Evolutionary conservation across 2,888 invertebrate species (phyloP).

Genomic region (Pimpla rufipes): DNA sequence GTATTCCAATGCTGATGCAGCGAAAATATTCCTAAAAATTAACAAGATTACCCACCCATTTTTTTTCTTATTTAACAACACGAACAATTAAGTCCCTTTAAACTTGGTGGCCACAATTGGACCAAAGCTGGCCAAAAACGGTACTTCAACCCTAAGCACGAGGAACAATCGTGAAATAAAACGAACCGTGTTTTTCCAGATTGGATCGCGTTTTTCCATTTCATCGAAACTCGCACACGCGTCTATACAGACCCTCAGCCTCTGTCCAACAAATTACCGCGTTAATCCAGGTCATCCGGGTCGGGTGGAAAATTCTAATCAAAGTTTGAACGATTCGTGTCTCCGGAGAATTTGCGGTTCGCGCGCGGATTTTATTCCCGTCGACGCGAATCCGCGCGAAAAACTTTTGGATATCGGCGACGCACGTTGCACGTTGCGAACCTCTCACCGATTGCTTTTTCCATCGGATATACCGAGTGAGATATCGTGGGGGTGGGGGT

Average conservation of each 20-base stretch:
- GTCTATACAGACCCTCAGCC: conserved; percentile 18
- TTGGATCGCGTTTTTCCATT: conserved; percentile 17
- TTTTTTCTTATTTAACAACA: too few relatives aligned
- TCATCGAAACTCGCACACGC: too few relatives aligned
- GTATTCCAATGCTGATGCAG: too few relatives aligned
- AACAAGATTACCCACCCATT: too few relatives aligned
- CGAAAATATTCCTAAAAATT: too few relatives aligned
- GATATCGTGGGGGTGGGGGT: too few relatives aligned
- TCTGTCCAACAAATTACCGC: conserved; percentile 44
- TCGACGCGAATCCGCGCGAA: neutral
- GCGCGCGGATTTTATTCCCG: neutral
- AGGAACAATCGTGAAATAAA: conserved; percentile 16
- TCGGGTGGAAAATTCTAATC: conserved; percentile 44
- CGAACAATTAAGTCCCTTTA: too few relatives aligned
- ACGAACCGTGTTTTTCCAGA: conserved; percentile 50
- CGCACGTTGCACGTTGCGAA: neutral
- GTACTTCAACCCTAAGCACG: too few relatives aligned
- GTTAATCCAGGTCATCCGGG: neutral
- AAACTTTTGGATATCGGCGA: conserved; percentile 43
- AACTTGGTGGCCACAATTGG: too few relatives aligned
- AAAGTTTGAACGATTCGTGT: conserved; percentile 53
- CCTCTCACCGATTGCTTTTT: conserved; percentile 44
- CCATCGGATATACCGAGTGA: neutral
- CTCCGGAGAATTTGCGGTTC: conserved; percentile 32
- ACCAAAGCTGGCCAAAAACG: too few relatives aligned